Base-by-base conservation (phyloP, 1,140 invertebrate species). In the Brachionus calyciflorus region DNA sequence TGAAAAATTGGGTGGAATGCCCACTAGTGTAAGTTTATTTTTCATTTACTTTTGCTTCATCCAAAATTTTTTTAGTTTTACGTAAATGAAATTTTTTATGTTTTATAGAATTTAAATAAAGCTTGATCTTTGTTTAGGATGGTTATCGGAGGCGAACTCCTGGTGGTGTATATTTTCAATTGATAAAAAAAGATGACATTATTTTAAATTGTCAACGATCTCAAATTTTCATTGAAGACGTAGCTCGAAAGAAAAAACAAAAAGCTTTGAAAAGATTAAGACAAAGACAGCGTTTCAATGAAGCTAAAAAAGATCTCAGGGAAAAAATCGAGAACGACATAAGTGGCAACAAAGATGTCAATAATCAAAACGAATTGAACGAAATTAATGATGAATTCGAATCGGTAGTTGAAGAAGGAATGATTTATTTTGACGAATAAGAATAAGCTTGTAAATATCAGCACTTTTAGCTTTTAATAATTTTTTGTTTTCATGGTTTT, bases 1-100 rank as follows among this genome's bases (percentile, higher is more conserved):
- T 76, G 91, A 93, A 86, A 88, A 88, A 77, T 88, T 89, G 81
- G 92, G 92, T 48, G 92, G 92, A 26, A 90, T 94, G 89, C 86
- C 92, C 81, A 90, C 91, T 75, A 89, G 89, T 86, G 90, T 90
- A 84, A 85, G 80, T 77, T 17, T 49, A 6, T 69, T 26, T 76
- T 24, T 9, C 33, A 48, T 76, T 48, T 46, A 4, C 14, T 48
- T 17, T 26, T n/a, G n/a, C n/a, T n/a, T n/a, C n/a, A n/a, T n/a
- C n/a, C n/a, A n/a, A n/a, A n/a, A n/a, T 49, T 33, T 77, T 9
- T 28, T 12, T 37, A 48, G 30, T 63, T 63, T 7, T 21, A 37
- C n/a, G n/a, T n/a, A n/a, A n/a, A n/a, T n/a, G n/a, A n/a, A n/a
- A n/a, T n/a, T n/a, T n/a, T n/a, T n/a, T n/a, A n/a, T n/a, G n/a